A percentile compares a stretch with the other conserved stretches of the same genome.
Conservation (phyloP, 2,113 vertebrate species). For the Emydura subglobosa region DNA sequence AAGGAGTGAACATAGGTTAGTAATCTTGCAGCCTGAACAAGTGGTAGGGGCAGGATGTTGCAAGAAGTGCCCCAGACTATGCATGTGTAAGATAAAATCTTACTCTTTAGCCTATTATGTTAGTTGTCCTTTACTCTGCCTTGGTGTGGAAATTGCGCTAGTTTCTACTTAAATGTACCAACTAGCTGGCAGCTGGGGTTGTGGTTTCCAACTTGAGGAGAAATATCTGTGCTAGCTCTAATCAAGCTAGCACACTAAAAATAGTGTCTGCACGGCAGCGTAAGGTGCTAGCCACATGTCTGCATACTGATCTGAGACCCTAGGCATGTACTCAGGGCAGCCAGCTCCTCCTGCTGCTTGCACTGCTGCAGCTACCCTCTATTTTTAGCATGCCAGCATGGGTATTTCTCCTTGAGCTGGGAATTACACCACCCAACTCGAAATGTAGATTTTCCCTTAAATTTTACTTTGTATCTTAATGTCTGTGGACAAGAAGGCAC, state of each 20-base stretch:
- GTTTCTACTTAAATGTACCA: background rate
- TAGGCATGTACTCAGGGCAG: background rate
- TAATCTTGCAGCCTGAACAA: background rate
- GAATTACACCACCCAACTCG: background rate
- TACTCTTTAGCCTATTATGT: background rate
- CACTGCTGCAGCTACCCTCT: background rate
- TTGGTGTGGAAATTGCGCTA: background rate
- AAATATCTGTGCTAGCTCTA: background rate
- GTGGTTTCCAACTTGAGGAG: background rate
- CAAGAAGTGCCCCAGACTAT: background rate
- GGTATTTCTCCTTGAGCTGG: background rate
- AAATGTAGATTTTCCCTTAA: background rate
- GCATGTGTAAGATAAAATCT: background rate
- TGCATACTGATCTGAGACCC: background rate
- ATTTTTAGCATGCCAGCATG: background rate
- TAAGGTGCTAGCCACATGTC: background rate
- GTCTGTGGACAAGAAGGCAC: background rate
- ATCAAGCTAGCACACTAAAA: background rate
- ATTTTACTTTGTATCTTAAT: background rate
- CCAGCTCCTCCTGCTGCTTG: background rate
- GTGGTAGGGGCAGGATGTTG: background rate
- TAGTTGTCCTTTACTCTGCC: accelerated
- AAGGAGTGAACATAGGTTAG: background rate
- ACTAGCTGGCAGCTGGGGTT: accelerated
- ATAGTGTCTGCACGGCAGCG: accelerated